Evolutionary conservation across 2,113 vertebrate genomes (phyloP), one percentile per base, ranked within the genome.

Genomic region (Petroica traversi): DNA sequence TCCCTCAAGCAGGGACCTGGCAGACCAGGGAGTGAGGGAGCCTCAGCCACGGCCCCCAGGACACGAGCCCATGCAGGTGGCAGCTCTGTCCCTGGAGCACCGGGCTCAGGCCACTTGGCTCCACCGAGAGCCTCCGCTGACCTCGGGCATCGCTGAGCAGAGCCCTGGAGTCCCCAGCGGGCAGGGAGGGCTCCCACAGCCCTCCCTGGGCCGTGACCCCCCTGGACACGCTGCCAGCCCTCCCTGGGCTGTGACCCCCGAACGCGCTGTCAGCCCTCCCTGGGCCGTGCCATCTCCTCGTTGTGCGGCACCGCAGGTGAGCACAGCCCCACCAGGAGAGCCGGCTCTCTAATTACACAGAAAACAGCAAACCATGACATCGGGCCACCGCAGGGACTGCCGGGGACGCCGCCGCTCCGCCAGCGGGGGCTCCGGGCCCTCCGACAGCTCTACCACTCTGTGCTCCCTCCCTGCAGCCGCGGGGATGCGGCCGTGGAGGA

Each of bases 401-500:
- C 41, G 11, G 58, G 72, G 33, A 34, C 7, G 36, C 83, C 38
- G 91, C 86, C 54, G 43, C 3, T 1, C 0, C 8, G 59, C 0
- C 90, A 61, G 85, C 55, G 0, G 88, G 79, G 52, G 64, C 63
- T 63, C 68, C 6, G 12, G 38, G 74, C 73, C 63, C 3, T 3
- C 67, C 2, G 6, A 54, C 88, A 38, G 61, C 67, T n/a, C 69
- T 3, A 4, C 4, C 1, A 19, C 55, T 34, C 76, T 4, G 0
- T 2, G 1, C 54, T 38, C 9, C 0, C 52, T 85, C 49, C 79
- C 76, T 2, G 3, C 63, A 29, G 58, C 54, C 18, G 0, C 0
- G 54, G 85, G 45, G 68, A n/a, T 14, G 59, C 40, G 38, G 57
- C 55, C n/a, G 13, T 10, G 9, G 14, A n/a, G 23, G 5, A 22